Conservation (phyloP, 2,113 vertebrate species). For the Mugil cephalus region DNA sequence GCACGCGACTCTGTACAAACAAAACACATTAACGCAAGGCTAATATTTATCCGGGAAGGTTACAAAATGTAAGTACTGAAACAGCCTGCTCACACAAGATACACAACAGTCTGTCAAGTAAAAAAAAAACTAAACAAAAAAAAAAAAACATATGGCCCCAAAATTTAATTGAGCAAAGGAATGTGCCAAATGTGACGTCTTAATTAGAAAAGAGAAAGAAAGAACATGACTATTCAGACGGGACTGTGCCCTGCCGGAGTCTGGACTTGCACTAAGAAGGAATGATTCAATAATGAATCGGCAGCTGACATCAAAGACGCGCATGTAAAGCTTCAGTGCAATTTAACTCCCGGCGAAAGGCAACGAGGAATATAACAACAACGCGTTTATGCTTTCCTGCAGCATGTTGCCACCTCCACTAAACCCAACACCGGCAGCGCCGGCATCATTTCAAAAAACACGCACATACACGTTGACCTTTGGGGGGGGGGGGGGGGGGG, state of each 20-base stretch:
- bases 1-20: neutral
- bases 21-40: neutral
- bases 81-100: constrained; percentile 1
- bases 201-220: constrained; percentile 11
- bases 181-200: constrained; percentile 1
- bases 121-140: constrained; percentile 15
- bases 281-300: too few relatives aligned
- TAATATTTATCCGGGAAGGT: constrained; percentile 2
- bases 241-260: neutral
- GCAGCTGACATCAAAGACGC: neutral
- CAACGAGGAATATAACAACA: neutral
- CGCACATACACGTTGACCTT: constrained; percentile 1
- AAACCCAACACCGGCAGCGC: constrained; percentile 9
- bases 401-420: constrained; percentile 1
- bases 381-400: neutral
- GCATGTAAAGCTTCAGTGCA: neutral
- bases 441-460: constrained; percentile 12
- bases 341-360: neutral
- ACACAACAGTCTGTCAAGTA: constrained; percentile 8
- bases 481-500: too few relatives aligned
- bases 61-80: constrained; percentile 10
- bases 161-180: constrained; percentile 15
- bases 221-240: neutral
- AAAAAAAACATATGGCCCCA: neutral
- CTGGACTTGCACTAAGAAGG: neutral